Base-by-base conservation (phyloP, 2,888 invertebrate genomes). In the Actias luna region DNA sequence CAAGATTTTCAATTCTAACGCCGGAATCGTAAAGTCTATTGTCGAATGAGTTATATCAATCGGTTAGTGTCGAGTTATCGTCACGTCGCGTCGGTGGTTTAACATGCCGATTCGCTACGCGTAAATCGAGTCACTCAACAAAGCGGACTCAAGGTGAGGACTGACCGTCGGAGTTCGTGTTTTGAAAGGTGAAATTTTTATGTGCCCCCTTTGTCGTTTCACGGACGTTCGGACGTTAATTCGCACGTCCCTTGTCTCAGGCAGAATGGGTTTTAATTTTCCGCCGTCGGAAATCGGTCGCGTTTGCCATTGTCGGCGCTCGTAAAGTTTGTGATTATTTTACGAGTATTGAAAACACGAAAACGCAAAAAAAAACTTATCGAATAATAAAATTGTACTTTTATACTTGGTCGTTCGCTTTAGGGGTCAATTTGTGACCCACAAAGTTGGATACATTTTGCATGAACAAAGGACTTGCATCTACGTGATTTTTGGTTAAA, bases 151-250 rank as follows among this genome's bases (percentile, higher is more conserved):
- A 87, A 88, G 88, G 86, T 85, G 85, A 84, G 83, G 84, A 85
- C 78, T 78, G 76, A 72, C 67, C 61, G 83, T 88, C 84, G 84
- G 87, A 87, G 84, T 75, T n/a, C 79, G 78, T 76, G 77, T 79
- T 82, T 82, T 79, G 79, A 77, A 80, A 79, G 81, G 81, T 84
- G 87, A 86, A 85, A 84, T 85, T 88, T 89, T 91, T 87, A 90
- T 87, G 82, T 84, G n/a, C 75, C 70, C 83, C 79, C 71, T 71
- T 79, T 82, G 87, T 90, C 86, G 91, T 92, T 92, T 92, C 91
- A 92, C 88, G 92, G 85, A 74, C 81, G 77, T 89, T 89, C 87
- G 86, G 80, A 78, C 82, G 79, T 87, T 88, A 85, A 88, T 89
- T 88, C 84, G 81, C 82, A 80, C 84, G 78, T 87, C 84, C 80